Conservation (phyloP, 1,140 invertebrate species). For the Drosophila ogumai region DNA sequence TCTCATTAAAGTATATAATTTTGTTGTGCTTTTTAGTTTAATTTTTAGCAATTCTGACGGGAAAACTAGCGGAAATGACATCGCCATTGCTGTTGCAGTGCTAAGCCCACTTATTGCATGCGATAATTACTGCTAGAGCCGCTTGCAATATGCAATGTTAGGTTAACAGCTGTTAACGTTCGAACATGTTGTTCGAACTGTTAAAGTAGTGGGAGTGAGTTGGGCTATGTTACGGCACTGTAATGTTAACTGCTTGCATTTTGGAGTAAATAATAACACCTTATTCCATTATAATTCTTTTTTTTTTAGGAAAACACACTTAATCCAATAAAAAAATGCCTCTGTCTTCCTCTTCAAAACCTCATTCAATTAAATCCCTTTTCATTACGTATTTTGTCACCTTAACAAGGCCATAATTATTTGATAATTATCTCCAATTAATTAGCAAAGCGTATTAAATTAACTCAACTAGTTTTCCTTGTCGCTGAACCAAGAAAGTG, state of each 20-base stretch:
- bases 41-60: too few relatives aligned
- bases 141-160: constrained; percentile 23
- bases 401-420: background rate
- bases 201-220: constrained; percentile 10
- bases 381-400: constrained; percentile 1
- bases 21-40: too few relatives aligned
- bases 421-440: background rate
- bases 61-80: too few relatives aligned
- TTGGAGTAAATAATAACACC: background rate
- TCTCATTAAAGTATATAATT: too few relatives aligned
- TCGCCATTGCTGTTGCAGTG: constrained; percentile 26
- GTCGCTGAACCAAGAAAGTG: background rate
- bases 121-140: constrained; percentile 40
- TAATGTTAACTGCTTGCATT: constrained; percentile 24
- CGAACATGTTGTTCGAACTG: constrained; percentile 58
- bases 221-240: background rate
- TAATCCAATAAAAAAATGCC: background rate
- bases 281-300: background rate
- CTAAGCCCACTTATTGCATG: constrained; percentile 58
- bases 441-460: constrained; percentile 10
- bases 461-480: background rate
- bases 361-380: background rate
- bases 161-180: constrained; percentile 13
- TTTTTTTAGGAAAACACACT: background rate
- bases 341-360: too few relatives aligned